Evolutionary conservation across 2,797 vertebrate genomes (phyloP), one percentile per base, ranked within the genome.

Genomic region (Lerista edwardsae): DNA sequence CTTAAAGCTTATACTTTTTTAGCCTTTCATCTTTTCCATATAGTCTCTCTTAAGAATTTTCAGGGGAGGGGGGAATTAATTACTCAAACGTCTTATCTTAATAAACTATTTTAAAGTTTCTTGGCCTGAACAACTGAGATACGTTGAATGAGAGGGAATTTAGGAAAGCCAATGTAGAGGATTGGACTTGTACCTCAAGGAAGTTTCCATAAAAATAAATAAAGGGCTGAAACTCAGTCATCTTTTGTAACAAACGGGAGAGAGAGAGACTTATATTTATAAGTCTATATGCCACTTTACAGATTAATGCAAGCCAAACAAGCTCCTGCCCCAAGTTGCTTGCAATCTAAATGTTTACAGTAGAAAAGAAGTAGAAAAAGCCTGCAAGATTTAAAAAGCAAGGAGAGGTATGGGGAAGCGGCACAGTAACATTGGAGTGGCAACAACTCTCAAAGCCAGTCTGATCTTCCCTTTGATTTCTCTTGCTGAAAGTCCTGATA

Each of bases 1-100:
- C 39, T 62, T 61, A 82, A 82, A 82, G 23, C 39, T 79, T 29
- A 62, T 15, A 21, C 65, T 34, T 25, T 84, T 77, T 84, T n/a
- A 55, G 36, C 15, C 47, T 64, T n/a, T 78, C 23, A 62, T 29
- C 31, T 61, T 39, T 77, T 41, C 19, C n/a, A 57, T 36, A 55
- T 75, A 57, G 27, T 69, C 17, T 68, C 64, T 47, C 6, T 68
- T 29, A 61, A 72, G 6, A 51, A 51, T 51, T 51, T 11, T 51
- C 47, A 51, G 47, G 47, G 44, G 44, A 47, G 11, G 11, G 11
- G 5, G 11, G n/a, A n/a, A n/a, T n/a, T n/a, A n/a, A n/a, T n/a
- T n/a, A 23, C 59, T 78, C 67, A 78, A 17, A 73, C 23, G 39
- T 41, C 41, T 7, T 55, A n/a, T 69, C 44, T 84, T 72, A 10